Percentiles rank a stretch among this genome's conserved stretches.
Evolutionary conservation across 2,113 vertebrate species (phyloP).

Genomic region (Capreolus pygargus): DNA sequence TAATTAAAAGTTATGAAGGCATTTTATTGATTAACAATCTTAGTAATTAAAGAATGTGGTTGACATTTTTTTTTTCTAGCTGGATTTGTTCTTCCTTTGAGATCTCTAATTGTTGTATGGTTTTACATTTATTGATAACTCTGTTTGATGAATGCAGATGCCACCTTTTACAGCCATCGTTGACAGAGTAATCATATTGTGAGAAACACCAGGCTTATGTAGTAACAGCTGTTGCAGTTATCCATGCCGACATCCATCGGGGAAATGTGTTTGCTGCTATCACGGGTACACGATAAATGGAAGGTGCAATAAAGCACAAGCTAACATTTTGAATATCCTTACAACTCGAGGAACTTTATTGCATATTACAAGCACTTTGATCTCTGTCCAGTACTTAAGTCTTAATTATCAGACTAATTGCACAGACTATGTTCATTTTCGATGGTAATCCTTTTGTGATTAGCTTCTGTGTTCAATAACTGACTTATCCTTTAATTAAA

Average conservation of each 20-base stretch:
- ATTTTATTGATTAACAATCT: constrained; percentile 95
- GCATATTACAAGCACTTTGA: constrained; percentile 93
- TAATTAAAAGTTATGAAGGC: constrained; percentile 93
- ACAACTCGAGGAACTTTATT: constrained; percentile 96
- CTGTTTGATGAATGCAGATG: constrained; percentile 98
- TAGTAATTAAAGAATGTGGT: constrained; percentile 89
- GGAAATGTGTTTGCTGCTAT: constrained; percentile 92
- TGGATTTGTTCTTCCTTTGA: constrained; percentile 91
- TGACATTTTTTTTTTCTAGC: constrained; percentile 80
- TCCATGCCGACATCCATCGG: constrained; percentile 89
- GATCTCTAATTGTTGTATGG: constrained; percentile 91
- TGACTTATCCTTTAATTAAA: constrained; percentile 97
- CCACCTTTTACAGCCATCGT: constrained; percentile 87
- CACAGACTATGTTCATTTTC: constrained; percentile 95
- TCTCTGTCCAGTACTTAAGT: constrained; percentile 97
- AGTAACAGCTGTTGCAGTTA: constrained; percentile 96
- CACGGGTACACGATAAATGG: constrained; percentile 87
- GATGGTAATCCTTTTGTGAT: constrained; percentile 95
- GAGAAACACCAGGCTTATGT: constrained; percentile 91
- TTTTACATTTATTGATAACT: constrained; percentile 95
- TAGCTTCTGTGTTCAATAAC: constrained; percentile 95
- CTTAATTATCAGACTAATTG: constrained; percentile 99
- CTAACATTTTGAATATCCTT: constrained; percentile 88
- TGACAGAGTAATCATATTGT: constrained; percentile 99
- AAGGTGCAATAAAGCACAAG: constrained; percentile 90